Percentiles rank a stretch among this genome's conserved stretches.
These are phyloP conservation scores for Tenthredo livida DNA, from an alignment of 2,888 invertebrate species.

Conservation along the genomic window DNA sequence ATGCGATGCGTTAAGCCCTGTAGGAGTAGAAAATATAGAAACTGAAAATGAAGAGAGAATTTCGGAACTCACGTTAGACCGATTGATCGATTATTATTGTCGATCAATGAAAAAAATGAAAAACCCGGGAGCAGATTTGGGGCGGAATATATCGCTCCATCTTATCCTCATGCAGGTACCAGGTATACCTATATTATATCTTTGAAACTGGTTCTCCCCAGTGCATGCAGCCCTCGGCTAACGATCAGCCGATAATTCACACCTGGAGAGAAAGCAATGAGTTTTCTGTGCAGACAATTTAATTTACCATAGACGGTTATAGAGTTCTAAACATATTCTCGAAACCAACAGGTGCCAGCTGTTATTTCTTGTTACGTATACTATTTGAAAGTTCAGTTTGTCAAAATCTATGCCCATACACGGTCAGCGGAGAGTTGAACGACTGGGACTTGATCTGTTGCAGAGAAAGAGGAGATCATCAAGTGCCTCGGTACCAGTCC, in stretches of 20 bases:
- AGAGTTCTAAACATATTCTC: background rate
- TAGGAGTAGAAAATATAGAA: too few species aligned
- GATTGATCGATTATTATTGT: background rate
- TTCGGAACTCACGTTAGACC: background rate
- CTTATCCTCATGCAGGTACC: background rate
- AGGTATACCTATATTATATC: background rate
- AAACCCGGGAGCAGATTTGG: background rate
- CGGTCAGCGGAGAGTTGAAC: background rate
- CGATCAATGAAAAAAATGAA: background rate
- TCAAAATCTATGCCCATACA: slow-evolving; percentile 12
- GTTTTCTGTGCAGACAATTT: slow-evolving; percentile 28
- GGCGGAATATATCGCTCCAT: background rate
- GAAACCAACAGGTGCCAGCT: slow-evolving; percentile 13
- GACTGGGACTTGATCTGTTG: background rate
- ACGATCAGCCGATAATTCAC: background rate
- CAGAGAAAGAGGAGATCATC: background rate
- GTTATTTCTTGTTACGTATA: slow-evolving; percentile 5
- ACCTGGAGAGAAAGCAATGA: slow-evolving; percentile 28
- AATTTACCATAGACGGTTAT: slow-evolving; percentile 16
- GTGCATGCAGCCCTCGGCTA: background rate
- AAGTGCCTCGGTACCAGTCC: background rate
- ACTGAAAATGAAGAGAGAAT: background rate
- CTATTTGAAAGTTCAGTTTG: background rate
- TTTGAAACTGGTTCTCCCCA: background rate
- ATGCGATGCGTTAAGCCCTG: background rate